Evolutionary conservation across 2,797 vertebrate genomes (phyloP), one percentile per base, ranked within the genome.

Genomic region (Tympanoctomys barrerae): DNA sequence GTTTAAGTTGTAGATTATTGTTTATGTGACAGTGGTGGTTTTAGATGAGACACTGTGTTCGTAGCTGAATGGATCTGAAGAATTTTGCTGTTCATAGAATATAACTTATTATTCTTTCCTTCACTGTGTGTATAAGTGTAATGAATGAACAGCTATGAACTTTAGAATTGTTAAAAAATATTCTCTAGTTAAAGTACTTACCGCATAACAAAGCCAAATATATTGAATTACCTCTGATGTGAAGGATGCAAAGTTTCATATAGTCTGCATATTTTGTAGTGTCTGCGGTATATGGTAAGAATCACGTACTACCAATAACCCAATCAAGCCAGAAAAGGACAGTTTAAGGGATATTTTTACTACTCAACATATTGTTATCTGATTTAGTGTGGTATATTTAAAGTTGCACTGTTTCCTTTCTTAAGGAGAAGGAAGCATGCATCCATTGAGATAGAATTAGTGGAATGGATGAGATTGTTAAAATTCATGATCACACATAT

Each of bases 351-450:
- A 77, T 89, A 16, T 39, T 87, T 31, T 26, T 81, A 52, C 36
- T 3, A 11, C 16, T 16, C 2, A 39, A 78, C 13, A n/a, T 21
- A 80, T 19, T 80, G 19, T 57, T 57, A n/a, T 59, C 59, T 54
- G 39, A 84, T 46, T 49, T 33, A n/a, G 57, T 2, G 2, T 9
- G 28, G 2, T 2, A 54, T 10, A 33, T 33, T 78, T 52, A 10
- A 33, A 78, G 75, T 78, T 78, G 28, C 7, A 52, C 10, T 26
- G 8, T 66, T 88, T 33, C 13, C 42, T 36, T 13, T 59, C 6
- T 66, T 71, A 26, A 22, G 9, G 8, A 54, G 24, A 54, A 19
- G 2, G 14, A 0, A 12, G 0, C 1, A 54, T 19, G 4, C 0
- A 2, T 70, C 4, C 46, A 4, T 26, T 88, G 39, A 77, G 11